Evolutionary conservation across 2,797 vertebrate species (phyloP).

Genomic region (Sphenodon punctatus): DNA sequence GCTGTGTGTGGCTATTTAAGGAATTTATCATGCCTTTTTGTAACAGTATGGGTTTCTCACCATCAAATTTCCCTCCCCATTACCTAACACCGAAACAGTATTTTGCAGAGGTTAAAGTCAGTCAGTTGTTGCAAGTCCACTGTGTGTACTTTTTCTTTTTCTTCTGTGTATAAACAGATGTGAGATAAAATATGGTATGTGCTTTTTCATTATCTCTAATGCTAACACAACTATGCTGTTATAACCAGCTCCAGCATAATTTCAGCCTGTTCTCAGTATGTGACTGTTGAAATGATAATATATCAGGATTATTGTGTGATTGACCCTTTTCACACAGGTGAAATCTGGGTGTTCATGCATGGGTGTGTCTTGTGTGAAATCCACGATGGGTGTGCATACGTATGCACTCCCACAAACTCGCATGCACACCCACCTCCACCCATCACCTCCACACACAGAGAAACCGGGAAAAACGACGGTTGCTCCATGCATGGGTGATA

Average conservation of each 20-base stretch:
- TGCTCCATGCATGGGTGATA: no score
- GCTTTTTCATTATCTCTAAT: not conserved
- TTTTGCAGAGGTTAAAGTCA: not conserved
- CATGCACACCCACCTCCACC: no score
- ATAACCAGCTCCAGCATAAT: not conserved
- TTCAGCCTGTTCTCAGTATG: not conserved
- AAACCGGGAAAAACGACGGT: no score
- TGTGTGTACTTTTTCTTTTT: no score
- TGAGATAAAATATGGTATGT: not conserved
- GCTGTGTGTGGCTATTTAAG: not conserved
- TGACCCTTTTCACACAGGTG: no score
- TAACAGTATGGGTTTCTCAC: not conserved
- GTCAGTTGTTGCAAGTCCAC: not conserved
- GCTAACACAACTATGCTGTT: not conserved
- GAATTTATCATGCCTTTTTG: not conserved
- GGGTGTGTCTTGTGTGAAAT: no score
- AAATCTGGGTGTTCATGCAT: no score
- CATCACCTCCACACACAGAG: no score
- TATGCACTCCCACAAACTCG: no score
- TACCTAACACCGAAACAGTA: not conserved
- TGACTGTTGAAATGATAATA: not conserved
- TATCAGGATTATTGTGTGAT: not conserved
- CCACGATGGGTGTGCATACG: no score
- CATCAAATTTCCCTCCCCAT: not conserved
- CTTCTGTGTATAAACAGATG: rapidly evolving